Base-by-base conservation (phyloP, 1,140 invertebrate species). In the Scaptodrosophila lebanonensis region DNA sequence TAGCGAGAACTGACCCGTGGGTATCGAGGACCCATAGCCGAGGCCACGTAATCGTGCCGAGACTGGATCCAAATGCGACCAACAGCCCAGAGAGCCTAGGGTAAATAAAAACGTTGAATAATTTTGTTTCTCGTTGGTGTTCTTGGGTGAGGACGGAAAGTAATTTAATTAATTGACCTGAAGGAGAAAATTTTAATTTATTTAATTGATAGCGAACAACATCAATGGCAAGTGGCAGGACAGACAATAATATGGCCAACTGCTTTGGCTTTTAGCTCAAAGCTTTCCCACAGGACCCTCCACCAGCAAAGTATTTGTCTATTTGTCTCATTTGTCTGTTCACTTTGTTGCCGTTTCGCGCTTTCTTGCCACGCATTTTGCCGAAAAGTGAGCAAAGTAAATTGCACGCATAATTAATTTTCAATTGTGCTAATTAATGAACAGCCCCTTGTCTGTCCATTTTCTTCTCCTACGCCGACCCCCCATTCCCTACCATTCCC, bases 1-100 rank as follows among this genome's bases (percentile, higher is more conserved):
- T 1, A 94, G 83, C 17, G 88, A 87, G 36, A 92, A 88, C 15
- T 89, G 88, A 20, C 90, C 90, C 27, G 91, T 89, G 63, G 90
- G 88, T 61, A 91, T 88, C 52, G 91, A 86, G 50, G 91, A 87
- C 71, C 91, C 88, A 87, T 92, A 88, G 64, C 89, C 86, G 65
- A 92, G 85, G 61, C 91, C 90, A 30, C 85, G 77, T 32, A 86
- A 88, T 70, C 86, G 90, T 72, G 92, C 91, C 88, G 85, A 89
- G 7, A 88, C 88, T 17, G 89, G 83, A 71, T 89, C 88, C 38
- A 89, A 85, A 43, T 88, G 85, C n/a, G 89, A 89, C 89, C 89
- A 89, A 60, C 89, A 89, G 50, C 89, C 89, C 49, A 88, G 85
- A 12, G 88, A 89, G 45, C 89, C 89, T 89, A 42, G 18, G 35